Percentiles rank a stretch among this genome's conserved stretches.
Evolutionary conservation across 2,797 vertebrate genomes (phyloP).

Genomic region (Austrolebias charrua): DNA sequence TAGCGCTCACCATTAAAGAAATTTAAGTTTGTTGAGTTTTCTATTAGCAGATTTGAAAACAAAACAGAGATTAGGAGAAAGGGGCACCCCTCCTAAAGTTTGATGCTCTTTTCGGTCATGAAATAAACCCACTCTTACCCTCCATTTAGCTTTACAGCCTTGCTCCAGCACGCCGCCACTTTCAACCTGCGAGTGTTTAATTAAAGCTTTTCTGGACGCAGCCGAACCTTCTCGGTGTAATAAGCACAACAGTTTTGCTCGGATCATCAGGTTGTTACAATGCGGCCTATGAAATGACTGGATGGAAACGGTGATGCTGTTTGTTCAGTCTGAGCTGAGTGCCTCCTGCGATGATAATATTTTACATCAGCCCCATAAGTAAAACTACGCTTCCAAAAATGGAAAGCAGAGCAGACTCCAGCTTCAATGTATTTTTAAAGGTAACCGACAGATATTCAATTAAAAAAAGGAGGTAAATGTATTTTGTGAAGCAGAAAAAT

Average conservation of each 20-base stretch:
- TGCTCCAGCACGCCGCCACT: slow-evolving; percentile 17
- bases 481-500: neutral
- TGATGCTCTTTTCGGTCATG: slow-evolving; percentile 16
- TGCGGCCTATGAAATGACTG: slow-evolving; percentile 16
- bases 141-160: slow-evolving; percentile 31
- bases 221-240: slow-evolving; percentile 1
- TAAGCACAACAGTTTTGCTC: slow-evolving; percentile 15
- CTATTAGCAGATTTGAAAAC: neutral
- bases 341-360: slow-evolving; percentile 24
- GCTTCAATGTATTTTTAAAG: neutral
- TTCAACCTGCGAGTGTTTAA: slow-evolving; percentile 46
- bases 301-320: slow-evolving; percentile 15
- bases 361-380: neutral
- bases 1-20: neutral
- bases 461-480: neutral
- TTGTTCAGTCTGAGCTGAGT: slow-evolving; percentile 11
- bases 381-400: slow-evolving; percentile 17
- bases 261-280: slow-evolving; percentile 15
- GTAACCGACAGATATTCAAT: neutral
- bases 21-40: neutral
- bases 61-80: slow-evolving; percentile 1
- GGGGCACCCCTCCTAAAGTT: neutral
- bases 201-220: slow-evolving; percentile 47
- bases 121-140: slow-evolving; percentile 16
- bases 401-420: neutral